Evolutionary conservation across 2,113 vertebrate genomes (phyloP), one percentile per base, ranked within the genome.

Genomic region (Microtus pennsylvanicus): DNA sequence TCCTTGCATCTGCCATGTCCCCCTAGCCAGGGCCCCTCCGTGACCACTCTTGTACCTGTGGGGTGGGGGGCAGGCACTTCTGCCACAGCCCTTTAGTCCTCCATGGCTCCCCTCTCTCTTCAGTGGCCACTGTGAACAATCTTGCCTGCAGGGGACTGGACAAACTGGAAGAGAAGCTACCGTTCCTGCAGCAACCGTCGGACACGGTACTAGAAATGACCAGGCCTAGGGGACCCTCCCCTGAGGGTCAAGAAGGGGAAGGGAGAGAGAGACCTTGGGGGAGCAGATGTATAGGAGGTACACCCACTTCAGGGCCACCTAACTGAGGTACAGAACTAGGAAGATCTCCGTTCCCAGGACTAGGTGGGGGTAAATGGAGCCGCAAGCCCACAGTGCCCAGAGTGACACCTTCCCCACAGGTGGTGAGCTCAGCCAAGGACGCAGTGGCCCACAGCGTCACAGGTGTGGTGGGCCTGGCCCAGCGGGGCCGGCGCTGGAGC

Each of bases 141-240:
- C 99, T 99, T 0, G 99, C 99, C 86, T 99, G 99, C 97, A 99
- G 97, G 91, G 99, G 99, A 11, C 98, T 99, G 96, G 99, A 99
- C 94, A 99, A 99, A 94, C 83, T 98, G 87, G 97, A 96, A 19
- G 88, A 97, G 86, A 97, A 94, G 50, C 82, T 97, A 5, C 97
- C 97, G 0, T 92, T 97, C n/a, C 95, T 96, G 24, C 98, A 97
- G 58, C 90, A 96, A 2, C 98, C 97, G 3, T 96, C 98, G 0
- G 96, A 97, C 21, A 87, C 1, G 96, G 97, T 97, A 95, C 50
- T 42, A 0, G 17, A 65, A 33, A 1, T 8, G 6, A 1, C 78
- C 24, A 6, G 35, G 1, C 70, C 3, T 0, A 1, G n/a, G 88
- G 70, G 3, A 16, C 38, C 55, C 7, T 38, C 19, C 0, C 52